A percentile compares a stretch with the other conserved stretches of the same genome.
phyloP scores from a whole-genome alignment of 2,888 invertebrate species.

The Drosophila recens region DNA sequence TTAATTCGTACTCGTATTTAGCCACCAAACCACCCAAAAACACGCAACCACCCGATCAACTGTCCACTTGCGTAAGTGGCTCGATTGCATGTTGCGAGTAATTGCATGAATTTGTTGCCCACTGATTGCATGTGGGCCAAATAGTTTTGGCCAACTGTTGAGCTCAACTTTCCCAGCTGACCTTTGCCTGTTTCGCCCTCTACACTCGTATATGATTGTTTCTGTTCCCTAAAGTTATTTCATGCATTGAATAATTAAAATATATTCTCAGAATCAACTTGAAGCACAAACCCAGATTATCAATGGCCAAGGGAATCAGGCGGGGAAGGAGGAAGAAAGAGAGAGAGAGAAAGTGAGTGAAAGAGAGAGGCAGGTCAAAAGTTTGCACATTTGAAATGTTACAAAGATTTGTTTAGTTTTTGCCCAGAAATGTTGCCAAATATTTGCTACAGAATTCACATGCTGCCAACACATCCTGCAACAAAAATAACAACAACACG shows the following conservation, averaged over 20 bases:
- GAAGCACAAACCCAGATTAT: slow-evolving; percentile 62
- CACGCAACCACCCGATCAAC: background rate
- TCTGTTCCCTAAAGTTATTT: slow-evolving; percentile 7
- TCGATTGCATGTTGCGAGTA: slow-evolving; percentile 50
- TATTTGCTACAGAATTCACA: slow-evolving; percentile 65
- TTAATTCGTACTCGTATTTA: slow-evolving; percentile 25
- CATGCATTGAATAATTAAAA: slow-evolving; percentile 65
- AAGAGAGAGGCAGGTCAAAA: slow-evolving; percentile 25
- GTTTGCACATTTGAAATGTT: slow-evolving; percentile 76
- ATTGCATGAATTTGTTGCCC: slow-evolving; percentile 71
- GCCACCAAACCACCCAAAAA: slow-evolving; percentile 1
- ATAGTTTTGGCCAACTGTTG: slow-evolving; percentile 69
- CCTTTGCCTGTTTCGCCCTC: slow-evolving; percentile 48
- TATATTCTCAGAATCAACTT: slow-evolving; percentile 66
- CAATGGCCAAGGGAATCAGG: slow-evolving; percentile 14
- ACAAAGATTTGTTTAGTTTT: slow-evolving; percentile 73
- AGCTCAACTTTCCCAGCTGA: slow-evolving; percentile 51
- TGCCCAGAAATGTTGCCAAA: slow-evolving; percentile 64
- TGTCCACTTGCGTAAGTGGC: slow-evolving; percentile 29
- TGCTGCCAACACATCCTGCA: slow-evolving; percentile 20
- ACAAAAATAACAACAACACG: background rate
- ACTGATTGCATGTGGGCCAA: slow-evolving; percentile 67
- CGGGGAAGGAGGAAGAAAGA: background rate
- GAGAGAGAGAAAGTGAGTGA: background rate
- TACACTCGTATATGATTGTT: background rate